A percentile compares a stretch with the other conserved stretches of the same genome.
Conservation (phyloP, 2,113 vertebrate genomes). For the Rallus limicola region DNA sequence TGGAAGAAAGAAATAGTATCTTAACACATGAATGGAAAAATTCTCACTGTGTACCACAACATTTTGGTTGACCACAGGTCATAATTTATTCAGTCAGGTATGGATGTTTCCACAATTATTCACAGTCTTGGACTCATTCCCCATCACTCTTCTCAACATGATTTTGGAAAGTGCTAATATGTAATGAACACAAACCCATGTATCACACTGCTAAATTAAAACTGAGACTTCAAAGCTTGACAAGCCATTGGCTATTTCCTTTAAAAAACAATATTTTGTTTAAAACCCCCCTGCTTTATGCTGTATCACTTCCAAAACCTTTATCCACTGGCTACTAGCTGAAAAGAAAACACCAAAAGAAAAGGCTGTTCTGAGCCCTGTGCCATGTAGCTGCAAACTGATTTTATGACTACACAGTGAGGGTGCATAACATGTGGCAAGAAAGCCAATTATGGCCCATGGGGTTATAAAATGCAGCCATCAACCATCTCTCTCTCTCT, state of each 20-base stretch:
- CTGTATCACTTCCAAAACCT: neutral
- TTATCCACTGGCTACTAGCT: neutral
- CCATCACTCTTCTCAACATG: neutral
- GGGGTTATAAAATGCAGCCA: neutral
- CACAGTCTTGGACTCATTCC: neutral
- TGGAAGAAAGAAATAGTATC: neutral
- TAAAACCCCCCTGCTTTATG: neutral
- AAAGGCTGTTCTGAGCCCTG: neutral
- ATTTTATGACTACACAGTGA: neutral
- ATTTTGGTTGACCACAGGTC: neutral
- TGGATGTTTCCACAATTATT: slow-evolving; percentile 1
- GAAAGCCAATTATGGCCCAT: neutral
- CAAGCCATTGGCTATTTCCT: neutral
- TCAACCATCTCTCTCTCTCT: neutral
- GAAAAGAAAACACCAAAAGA: neutral
- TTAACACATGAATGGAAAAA: neutral
- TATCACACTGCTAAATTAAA: slow-evolving; percentile 7
- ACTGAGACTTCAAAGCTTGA: neutral
- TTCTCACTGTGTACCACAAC: neutral
- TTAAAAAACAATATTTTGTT: neutral
- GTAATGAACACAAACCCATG: neutral
- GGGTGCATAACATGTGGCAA: neutral
- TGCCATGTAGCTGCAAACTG: neutral
- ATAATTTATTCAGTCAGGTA: neutral
- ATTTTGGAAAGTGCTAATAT: neutral